Evolutionary conservation across 30 jellyfish, hydroid and myxozoan species (phyloP).

Genomic region (Catostylus mosaicus): DNA sequence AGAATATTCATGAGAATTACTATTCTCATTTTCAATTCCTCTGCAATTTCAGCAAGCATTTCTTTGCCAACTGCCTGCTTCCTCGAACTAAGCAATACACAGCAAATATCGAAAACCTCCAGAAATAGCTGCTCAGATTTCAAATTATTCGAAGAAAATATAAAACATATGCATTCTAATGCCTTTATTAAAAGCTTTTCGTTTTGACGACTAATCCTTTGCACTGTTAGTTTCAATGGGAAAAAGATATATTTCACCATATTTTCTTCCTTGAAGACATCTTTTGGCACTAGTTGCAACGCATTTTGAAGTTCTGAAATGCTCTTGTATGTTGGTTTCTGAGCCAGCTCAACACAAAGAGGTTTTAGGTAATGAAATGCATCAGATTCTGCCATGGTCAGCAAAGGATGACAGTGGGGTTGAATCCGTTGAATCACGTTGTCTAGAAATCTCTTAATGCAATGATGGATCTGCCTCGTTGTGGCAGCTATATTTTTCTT

Average conservation of each 20-base stretch:
- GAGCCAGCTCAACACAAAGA: slow-evolving; percentile 65
- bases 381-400: slow-evolving; percentile 33
- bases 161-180: slow-evolving; percentile 22
- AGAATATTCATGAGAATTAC: slow-evolving; percentile 15
- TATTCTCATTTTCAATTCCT: slow-evolving; percentile 66
- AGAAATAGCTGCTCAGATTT: slow-evolving; percentile 22
- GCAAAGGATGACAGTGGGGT: too few relatives aligned
- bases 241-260: slow-evolving; percentile 69
- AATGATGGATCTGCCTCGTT: neutral
- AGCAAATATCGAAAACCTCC: slow-evolving; percentile 56
- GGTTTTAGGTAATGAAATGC: slow-evolving; percentile 73
- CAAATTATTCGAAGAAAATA: neutral
- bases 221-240: slow-evolving; percentile 75
- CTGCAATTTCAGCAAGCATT: slow-evolving; percentile 58
- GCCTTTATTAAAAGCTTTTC: slow-evolving; percentile 40
- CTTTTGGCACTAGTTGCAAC: slow-evolving; percentile 13
- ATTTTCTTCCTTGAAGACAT: slow-evolving; percentile 41
- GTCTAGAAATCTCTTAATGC: too few relatives aligned
- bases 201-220: slow-evolving; percentile 26
- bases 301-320: slow-evolving; percentile 24
- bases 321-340: slow-evolving; percentile 59
- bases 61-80: slow-evolving; percentile 49
- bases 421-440: too few relatives aligned
- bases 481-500: neutral
- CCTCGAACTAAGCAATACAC: slow-evolving; percentile 63